Conservation (phyloP, 2,797 vertebrate genomes). For the Hylomyscus alleni region DNA sequence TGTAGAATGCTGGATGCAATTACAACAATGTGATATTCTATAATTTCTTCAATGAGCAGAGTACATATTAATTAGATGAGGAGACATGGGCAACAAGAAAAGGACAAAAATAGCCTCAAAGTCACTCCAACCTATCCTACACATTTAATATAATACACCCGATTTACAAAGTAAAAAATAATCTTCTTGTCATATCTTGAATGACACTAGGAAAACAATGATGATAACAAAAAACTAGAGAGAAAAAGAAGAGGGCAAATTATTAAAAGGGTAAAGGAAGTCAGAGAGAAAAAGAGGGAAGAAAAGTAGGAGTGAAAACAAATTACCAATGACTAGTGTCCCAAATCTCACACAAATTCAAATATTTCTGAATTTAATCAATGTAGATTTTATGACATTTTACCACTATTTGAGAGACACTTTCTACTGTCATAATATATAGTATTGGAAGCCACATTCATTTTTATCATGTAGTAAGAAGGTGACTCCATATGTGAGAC, state of each 20-base stretch:
- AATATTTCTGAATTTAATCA: not conserved
- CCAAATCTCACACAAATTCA: not conserved
- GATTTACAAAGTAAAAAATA: not conserved
- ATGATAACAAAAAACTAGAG: not conserved
- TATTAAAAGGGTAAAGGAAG: not conserved
- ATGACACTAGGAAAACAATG: not conserved
- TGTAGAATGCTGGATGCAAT: not conserved
- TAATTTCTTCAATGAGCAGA: not conserved
- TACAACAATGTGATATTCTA: not conserved
- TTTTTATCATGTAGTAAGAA: not conserved
- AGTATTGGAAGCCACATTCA: not conserved
- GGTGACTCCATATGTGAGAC: not conserved
- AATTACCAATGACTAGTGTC: accelerated
- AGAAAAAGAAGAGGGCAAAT: not conserved
- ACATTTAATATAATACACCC: not conserved
- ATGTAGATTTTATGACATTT: not conserved
- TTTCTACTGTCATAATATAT: not conserved
- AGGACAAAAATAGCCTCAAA: not conserved
- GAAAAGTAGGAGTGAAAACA: too few species aligned
- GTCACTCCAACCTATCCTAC: not conserved
- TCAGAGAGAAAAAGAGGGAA: not conserved
- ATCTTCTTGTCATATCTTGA: not conserved
- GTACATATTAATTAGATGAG: not conserved
- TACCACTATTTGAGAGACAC: not conserved
- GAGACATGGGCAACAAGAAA: not conserved